phyloP scores from a whole-genome alignment of 2,113 vertebrate species.

The Melanotaenia duboulayi region DNA sequence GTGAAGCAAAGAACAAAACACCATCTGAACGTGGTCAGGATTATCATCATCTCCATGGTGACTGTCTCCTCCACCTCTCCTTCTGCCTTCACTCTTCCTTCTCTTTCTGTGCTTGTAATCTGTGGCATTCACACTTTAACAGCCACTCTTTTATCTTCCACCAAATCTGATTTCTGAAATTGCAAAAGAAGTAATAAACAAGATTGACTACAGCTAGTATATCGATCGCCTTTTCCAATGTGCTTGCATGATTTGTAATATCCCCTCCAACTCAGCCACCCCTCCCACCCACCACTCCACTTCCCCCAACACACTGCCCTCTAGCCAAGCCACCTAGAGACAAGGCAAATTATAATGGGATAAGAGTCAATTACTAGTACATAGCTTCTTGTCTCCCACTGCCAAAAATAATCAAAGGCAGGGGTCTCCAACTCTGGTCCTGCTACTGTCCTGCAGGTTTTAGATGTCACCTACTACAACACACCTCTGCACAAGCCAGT shows the following conservation, averaged over 20 bases:
- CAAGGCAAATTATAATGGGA: conserved; percentile 68
- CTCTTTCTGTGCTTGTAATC: conserved; percentile 60
- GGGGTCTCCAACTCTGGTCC: no score
- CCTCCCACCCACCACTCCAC: no score
- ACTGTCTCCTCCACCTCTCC: conserved; percentile 63
- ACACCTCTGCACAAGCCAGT: no score
- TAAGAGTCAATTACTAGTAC: conserved; percentile 67
- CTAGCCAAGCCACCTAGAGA: conserved; percentile 39
- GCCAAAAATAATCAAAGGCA: no score
- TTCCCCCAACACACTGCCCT: conserved; percentile 35
- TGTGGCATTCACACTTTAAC: conserved; percentile 37
- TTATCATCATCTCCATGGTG: conserved; percentile 73
- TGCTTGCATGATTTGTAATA: conserved; percentile 74
- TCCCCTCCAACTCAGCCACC: conserved; percentile 4
- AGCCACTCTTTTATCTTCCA: conserved; percentile 62
- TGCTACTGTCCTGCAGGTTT: no score
- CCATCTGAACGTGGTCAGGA: conserved; percentile 61
- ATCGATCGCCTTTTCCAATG: conserved; percentile 69
- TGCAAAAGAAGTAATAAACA: conserved; percentile 75
- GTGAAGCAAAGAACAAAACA: conserved; percentile 48
- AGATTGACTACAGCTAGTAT: conserved; percentile 68
- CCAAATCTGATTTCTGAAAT: conserved; percentile 76
- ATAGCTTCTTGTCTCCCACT: conserved; percentile 56
- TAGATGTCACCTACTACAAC: no score
- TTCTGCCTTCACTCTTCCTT: conserved; percentile 22